These are phyloP conservation scores for Aythya baeri DNA, from an alignment of 2,113 vertebrate genomes.

Conservation along the genomic window DNA sequence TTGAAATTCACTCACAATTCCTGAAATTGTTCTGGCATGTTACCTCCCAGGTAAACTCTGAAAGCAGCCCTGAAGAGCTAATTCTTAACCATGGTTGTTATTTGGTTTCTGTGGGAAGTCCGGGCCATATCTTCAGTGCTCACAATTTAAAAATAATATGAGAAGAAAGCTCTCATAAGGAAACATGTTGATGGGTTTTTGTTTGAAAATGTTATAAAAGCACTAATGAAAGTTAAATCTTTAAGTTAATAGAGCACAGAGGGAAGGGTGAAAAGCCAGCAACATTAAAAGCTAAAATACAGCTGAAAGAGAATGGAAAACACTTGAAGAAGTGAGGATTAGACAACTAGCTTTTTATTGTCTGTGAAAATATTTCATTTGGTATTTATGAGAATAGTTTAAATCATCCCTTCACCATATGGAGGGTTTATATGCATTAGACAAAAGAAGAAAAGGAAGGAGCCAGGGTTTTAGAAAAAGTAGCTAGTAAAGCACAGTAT, in stretches of 20 bases:
- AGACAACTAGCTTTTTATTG: constrained; percentile 50
- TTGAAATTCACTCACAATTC: background rate
- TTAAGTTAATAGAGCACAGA: constrained; percentile 24
- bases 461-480: background rate
- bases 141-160: background rate
- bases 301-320: constrained; percentile 28
- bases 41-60: background rate
- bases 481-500: background rate
- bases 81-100: background rate
- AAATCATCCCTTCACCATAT: constrained; percentile 45
- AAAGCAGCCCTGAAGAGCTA: background rate
- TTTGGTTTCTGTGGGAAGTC: background rate
- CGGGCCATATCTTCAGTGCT: background rate
- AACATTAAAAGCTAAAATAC: background rate
- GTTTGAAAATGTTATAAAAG: background rate
- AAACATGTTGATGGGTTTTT: background rate
- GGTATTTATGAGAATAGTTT: constrained; percentile 53
- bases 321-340: constrained; percentile 33
- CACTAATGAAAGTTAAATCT: background rate
- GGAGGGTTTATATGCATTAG: constrained; percentile 19
- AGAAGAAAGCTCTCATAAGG: background rate
- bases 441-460: background rate
- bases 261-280: background rate
- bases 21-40: background rate
- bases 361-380: constrained; percentile 62